These are phyloP conservation scores for Sycophila sp. DNA, from an alignment of 1,140 invertebrate species.

Conservation along the genomic window DNA sequence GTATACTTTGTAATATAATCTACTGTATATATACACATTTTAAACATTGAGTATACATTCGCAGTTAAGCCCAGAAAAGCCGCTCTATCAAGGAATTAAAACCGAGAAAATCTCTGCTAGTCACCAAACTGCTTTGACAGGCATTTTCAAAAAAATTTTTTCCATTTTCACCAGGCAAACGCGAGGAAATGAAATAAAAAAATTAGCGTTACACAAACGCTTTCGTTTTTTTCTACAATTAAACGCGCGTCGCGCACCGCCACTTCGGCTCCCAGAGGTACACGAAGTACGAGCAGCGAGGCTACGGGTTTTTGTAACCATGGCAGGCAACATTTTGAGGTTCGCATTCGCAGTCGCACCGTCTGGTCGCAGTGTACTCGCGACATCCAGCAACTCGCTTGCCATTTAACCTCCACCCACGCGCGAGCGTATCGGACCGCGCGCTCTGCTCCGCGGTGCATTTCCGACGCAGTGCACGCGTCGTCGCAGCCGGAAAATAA, in stretches of 20 bases:
- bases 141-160: too few relatives aligned
- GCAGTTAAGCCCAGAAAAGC: too few relatives aligned
- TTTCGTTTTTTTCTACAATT: neutral
- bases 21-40: too few relatives aligned
- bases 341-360: neutral
- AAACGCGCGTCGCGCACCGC: neutral
- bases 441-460: neutral
- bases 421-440: neutral
- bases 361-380: neutral
- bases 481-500: conserved; percentile 6
- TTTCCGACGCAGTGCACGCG: neutral
- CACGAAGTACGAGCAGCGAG: neutral
- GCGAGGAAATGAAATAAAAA: too few relatives aligned
- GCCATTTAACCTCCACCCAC: neutral
- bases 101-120: too few relatives aligned
- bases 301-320: neutral
- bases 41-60: too few relatives aligned
- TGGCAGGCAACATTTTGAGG: neutral
- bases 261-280: neutral
- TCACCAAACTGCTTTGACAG: too few relatives aligned
- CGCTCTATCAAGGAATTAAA: too few relatives aligned
- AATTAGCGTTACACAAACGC: too few relatives aligned
- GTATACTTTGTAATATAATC: too few relatives aligned
- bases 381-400: too few relatives aligned
- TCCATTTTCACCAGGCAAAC: too few relatives aligned